Base-by-base conservation (phyloP, 1,140 invertebrate genomes). In the Plodia interpunctella region DNA sequence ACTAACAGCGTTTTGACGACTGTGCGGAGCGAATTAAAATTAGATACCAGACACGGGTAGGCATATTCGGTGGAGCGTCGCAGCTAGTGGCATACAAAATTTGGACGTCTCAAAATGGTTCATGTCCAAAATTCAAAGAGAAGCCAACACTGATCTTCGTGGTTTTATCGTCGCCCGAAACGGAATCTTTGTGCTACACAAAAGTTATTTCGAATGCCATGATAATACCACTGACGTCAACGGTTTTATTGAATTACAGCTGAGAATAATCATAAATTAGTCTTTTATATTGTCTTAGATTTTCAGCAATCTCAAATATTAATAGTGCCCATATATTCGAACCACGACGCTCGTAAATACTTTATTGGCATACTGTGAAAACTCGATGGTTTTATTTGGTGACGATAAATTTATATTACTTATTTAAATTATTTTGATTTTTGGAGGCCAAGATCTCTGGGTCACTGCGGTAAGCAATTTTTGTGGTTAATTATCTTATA, bases 91-190 rank as follows among this genome's bases (percentile, higher is more conserved):
- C 21, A 9, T 32, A 32, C 2, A 32, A 32, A 32, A 32, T 32
- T 9, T 10, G 2, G 30, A 32, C 10, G 30, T 1, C 56, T 49
- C 53, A 60, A 62, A 68, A 64, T 68, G 59, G 62, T 58, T 58
- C 54, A 52, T 1, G 38, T n/a, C n/a, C n/a, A n/a, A n/a, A n/a
- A n/a, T n/a, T n/a, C n/a, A n/a, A n/a, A n/a, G n/a, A n/a, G n/a
- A n/a, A n/a, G n/a, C n/a, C n/a, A n/a, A n/a, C n/a, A n/a, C n/a
- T n/a, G n/a, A n/a, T n/a, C n/a, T n/a, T n/a, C n/a, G n/a, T n/a
- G n/a, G n/a, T n/a, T n/a, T n/a, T n/a, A n/a, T n/a, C n/a, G n/a
- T n/a, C 38, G n/a, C 38, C 15, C 9, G 13, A 11, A 35, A 10
- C 13, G 30, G 30, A 32, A 32, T 6, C 30, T 32, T 8, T 10